phyloP scores from a whole-genome alignment of 2,797 vertebrate species.

The Psittacula derbiana region DNA sequence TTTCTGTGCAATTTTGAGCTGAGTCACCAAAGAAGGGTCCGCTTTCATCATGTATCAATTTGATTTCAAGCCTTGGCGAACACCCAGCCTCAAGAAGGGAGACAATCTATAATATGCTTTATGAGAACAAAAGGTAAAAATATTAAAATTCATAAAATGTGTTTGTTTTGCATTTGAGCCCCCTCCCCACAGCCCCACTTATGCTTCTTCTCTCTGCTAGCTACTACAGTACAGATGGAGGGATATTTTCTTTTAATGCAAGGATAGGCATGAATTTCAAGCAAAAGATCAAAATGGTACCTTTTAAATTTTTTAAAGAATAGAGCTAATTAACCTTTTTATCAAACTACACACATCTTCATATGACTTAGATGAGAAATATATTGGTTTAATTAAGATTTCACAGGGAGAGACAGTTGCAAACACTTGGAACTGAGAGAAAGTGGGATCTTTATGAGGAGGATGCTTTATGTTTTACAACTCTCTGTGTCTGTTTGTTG shows the following conservation, averaged over 20 bases:
- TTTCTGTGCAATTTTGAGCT: constrained; percentile 43
- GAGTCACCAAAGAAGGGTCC: constrained; percentile 31
- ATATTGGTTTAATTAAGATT: constrained; percentile 71
- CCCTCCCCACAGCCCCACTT: neutral
- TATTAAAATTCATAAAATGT: constrained; percentile 25
- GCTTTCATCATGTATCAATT: constrained; percentile 34
- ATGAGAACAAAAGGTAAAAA: constrained; percentile 39
- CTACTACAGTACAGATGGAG: constrained; percentile 13
- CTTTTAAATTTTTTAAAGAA: constrained; percentile 41
- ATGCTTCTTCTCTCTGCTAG: neutral
- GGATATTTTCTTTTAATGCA: constrained; percentile 5
- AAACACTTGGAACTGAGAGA: constrained; percentile 31
- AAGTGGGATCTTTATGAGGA: constrained; percentile 30
- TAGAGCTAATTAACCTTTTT: constrained; percentile 53
- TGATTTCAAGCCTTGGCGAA: constrained; percentile 66
- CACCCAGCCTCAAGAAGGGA: neutral
- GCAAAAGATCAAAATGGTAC: constrained; percentile 53
- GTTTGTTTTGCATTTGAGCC: constrained; percentile 27
- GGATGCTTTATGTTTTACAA: constrained; percentile 15
- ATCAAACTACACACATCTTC: constrained; percentile 42
- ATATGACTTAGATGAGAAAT: constrained; percentile 50
- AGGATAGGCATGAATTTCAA: constrained; percentile 57
- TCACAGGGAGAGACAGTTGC: constrained; percentile 50
- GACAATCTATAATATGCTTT: neutral
- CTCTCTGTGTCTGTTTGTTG: constrained; percentile 38